These are phyloP conservation scores for Drosophila ironensis DNA, from an alignment of 1,140 invertebrate genomes.

Conservation along the genomic window DNA sequence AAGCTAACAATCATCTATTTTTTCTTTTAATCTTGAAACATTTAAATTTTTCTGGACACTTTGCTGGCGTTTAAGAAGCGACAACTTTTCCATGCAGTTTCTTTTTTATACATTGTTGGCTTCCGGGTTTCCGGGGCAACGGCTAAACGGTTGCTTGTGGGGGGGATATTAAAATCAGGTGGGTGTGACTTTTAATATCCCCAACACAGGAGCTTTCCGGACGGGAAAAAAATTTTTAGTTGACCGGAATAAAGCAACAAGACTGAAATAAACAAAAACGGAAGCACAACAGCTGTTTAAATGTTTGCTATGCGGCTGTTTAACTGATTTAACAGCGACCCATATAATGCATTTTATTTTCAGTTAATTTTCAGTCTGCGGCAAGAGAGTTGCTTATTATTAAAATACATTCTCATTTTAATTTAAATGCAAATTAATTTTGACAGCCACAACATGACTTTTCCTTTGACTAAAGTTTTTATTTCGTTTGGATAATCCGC, in stretches of 20 bases:
- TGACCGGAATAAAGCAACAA: neutral
- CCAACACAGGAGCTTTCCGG: too few relatives aligned
- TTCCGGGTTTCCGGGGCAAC: too few relatives aligned
- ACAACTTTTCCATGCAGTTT: too few relatives aligned
- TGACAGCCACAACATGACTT: neutral
- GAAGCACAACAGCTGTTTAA: neutral
- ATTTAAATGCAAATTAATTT: conserved; percentile 14
- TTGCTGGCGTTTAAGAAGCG: too few relatives aligned
- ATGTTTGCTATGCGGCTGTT: neutral
- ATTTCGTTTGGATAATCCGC: neutral
- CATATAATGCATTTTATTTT: neutral
- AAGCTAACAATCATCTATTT: too few relatives aligned
- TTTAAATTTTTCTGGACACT: too few relatives aligned
- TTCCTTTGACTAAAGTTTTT: neutral
- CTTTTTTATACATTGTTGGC: too few relatives aligned
- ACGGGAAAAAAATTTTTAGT: neutral
- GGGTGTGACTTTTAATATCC: too few relatives aligned
- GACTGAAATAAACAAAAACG: too few relatives aligned
- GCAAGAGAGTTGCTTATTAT: neutral
- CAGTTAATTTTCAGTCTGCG: neutral
- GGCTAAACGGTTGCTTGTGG: too few relatives aligned
- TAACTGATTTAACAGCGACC: neutral
- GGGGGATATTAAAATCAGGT: too few relatives aligned
- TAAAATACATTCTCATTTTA: neutral
- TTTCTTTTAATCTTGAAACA: too few relatives aligned